Evolutionary conservation across 2,888 invertebrate genomes (phyloP).

Genomic region (Limenitis arthemis): DNA sequence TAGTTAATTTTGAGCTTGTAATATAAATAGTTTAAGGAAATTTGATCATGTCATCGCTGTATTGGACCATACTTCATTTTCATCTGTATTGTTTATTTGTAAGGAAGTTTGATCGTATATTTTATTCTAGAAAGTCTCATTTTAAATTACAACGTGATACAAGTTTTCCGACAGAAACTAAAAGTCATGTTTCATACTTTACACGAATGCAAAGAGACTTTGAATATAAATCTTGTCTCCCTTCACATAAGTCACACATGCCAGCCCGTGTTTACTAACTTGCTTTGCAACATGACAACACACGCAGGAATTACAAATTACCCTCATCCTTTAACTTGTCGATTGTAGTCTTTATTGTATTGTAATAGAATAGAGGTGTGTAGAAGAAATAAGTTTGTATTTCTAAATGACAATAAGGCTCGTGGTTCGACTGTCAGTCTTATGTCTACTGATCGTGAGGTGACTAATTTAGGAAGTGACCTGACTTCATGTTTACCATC

Average conservation of each 20-base stretch:
- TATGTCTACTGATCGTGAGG: slow-evolving; percentile 33
- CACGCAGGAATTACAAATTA: slow-evolving; percentile 7
- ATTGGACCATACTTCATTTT: slow-evolving; percentile 29
- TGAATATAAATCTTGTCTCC: slow-evolving; percentile 30
- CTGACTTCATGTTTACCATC: slow-evolving; percentile 37
- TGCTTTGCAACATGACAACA: slow-evolving; percentile 33
- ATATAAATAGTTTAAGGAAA: slow-evolving; percentile 62
- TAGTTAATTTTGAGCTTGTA: slow-evolving; percentile 65
- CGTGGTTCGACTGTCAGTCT: slow-evolving; percentile 34
- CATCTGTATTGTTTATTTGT: background rate
- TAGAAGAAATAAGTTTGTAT: slow-evolving; percentile 8
- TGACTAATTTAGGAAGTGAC: slow-evolving; percentile 44
- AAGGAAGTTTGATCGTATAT: background rate
- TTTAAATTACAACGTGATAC: slow-evolving; percentile 17
- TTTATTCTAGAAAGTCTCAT: slow-evolving; percentile 4
- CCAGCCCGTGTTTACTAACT: slow-evolving; percentile 36
- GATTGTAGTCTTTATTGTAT: slow-evolving; percentile 6
- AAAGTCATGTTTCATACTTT: slow-evolving; percentile 30
- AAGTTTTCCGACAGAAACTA: slow-evolving; percentile 26
- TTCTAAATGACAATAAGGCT: slow-evolving; percentile 24
- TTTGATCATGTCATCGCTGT: slow-evolving; percentile 55
- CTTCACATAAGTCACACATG: slow-evolving; percentile 33
- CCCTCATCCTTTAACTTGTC: background rate
- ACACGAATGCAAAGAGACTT: slow-evolving; percentile 27
- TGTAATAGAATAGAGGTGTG: background rate